Evolutionary conservation across 2,888 invertebrate genomes (phyloP).

Genomic region (Agrochola lychnidis): DNA sequence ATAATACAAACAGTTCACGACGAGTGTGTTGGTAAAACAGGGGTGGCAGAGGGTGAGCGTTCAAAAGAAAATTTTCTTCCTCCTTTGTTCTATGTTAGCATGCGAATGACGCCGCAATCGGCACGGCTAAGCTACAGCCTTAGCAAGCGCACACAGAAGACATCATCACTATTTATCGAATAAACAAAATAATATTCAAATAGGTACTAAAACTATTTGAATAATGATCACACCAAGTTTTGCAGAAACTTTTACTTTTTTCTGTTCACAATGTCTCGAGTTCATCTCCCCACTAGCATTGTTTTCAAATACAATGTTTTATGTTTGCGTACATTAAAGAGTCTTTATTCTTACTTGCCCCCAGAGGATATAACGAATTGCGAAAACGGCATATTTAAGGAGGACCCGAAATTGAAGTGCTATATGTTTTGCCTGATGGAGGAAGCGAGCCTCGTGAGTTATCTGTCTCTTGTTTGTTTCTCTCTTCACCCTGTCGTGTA

Average conservation of each 20-base stretch:
- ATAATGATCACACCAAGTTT: background rate
- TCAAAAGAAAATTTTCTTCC: constrained; percentile 83
- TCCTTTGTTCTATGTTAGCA: constrained; percentile 84
- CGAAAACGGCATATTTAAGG: constrained; percentile 90
- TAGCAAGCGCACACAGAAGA: constrained; percentile 39
- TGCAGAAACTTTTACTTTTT: constrained; percentile 1
- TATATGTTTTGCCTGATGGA: constrained; percentile 90
- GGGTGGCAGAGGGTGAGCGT: constrained; percentile 87
- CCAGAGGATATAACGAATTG: constrained; percentile 90
- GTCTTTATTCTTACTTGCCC: constrained; percentile 86
- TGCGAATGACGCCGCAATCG: constrained; percentile 83
- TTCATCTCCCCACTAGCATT: constrained; percentile 64
- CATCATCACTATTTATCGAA: constrained; percentile 18
- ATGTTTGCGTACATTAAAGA: constrained; percentile 84
- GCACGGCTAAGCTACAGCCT: constrained; percentile 74
- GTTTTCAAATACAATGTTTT: constrained; percentile 78
- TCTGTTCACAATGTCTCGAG: background rate
- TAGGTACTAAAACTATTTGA: background rate
- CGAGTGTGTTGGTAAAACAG: constrained; percentile 87
- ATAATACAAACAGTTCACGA: constrained; percentile 88
- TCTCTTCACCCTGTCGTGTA: constrained; percentile 73
- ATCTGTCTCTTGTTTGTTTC: constrained; percentile 80
- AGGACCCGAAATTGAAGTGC: constrained; percentile 89
- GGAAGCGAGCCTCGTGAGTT: constrained; percentile 89
- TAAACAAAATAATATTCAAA: background rate